These are phyloP conservation scores for Deroptyus accipitrinus DNA, from an alignment of 2,113 vertebrate genomes.

Conservation along the genomic window DNA sequence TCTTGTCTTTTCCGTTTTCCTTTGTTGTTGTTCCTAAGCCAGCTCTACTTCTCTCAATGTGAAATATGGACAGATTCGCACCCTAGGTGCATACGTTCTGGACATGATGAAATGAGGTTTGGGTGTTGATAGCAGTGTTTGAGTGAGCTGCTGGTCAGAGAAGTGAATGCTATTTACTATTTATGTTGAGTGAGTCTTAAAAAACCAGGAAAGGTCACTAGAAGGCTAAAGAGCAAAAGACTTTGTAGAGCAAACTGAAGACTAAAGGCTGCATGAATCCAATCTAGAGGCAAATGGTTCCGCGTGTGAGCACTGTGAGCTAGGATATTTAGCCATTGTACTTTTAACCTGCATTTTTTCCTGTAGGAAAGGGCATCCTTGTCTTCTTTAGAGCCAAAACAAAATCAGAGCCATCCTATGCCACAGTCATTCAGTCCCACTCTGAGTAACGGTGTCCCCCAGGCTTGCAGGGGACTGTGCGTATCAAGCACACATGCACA, in stretches of 20 bases:
- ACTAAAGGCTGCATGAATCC: background rate
- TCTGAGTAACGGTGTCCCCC: background rate
- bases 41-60: constrained; percentile 48
- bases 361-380: background rate
- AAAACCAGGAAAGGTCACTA: constrained; percentile 25
- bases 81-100: constrained; percentile 5
- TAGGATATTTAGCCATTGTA: background rate
- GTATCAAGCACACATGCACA: background rate
- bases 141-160: constrained; percentile 65
- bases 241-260: background rate
- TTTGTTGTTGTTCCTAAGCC: background rate
- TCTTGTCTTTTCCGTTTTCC: background rate
- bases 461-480: background rate
- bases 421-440: background rate
- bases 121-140: constrained; percentile 60
- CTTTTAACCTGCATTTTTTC: background rate
- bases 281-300: background rate
- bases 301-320: background rate
- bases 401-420: background rate
- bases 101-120: constrained; percentile 23
- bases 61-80: constrained; percentile 21
- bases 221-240: background rate
- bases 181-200: constrained; percentile 62
- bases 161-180: constrained; percentile 59
- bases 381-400: background rate